These are phyloP conservation scores for Oophaga sylvatica DNA, from an alignment of 2,797 vertebrate genomes.

Conservation along the genomic window DNA sequence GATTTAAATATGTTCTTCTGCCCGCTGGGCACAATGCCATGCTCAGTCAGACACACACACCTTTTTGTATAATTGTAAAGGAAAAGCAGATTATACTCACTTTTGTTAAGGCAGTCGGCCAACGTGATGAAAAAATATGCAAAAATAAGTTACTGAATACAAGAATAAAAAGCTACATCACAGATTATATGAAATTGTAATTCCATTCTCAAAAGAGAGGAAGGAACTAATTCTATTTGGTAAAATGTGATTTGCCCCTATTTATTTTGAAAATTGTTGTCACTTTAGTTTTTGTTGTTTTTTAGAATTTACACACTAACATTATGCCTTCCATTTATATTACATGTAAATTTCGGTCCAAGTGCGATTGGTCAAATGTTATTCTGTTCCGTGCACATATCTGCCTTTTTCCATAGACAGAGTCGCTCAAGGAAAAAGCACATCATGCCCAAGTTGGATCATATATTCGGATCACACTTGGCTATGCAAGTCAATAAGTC, in stretches of 20 bases:
- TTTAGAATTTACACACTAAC: neutral
- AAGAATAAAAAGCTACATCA: neutral
- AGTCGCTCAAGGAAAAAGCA: too few species aligned
- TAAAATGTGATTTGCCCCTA: neutral
- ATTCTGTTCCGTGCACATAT: too few species aligned
- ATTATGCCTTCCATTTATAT: neutral
- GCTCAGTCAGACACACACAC: neutral
- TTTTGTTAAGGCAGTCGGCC: neutral
- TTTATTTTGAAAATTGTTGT: neutral
- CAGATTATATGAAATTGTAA: neutral
- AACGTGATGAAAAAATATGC: neutral
- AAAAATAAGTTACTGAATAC: neutral
- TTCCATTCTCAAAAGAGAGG: neutral
- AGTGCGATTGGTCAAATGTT: too few species aligned
- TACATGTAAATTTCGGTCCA: neutral
- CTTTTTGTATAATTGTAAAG: constrained; percentile 27
- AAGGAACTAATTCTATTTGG: too few species aligned
- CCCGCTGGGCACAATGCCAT: constrained; percentile 19
- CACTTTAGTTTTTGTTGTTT: neutral
- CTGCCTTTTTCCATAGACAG: too few species aligned
- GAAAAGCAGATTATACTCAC: neutral
- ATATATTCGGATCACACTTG: too few species aligned
- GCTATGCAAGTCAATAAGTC: too few species aligned
- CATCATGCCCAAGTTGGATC: too few species aligned
- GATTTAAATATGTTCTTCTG: constrained; percentile 20